These are phyloP conservation scores for Sesia bembeciformis DNA, from an alignment of 2,888 invertebrate species.

Conservation along the genomic window DNA sequence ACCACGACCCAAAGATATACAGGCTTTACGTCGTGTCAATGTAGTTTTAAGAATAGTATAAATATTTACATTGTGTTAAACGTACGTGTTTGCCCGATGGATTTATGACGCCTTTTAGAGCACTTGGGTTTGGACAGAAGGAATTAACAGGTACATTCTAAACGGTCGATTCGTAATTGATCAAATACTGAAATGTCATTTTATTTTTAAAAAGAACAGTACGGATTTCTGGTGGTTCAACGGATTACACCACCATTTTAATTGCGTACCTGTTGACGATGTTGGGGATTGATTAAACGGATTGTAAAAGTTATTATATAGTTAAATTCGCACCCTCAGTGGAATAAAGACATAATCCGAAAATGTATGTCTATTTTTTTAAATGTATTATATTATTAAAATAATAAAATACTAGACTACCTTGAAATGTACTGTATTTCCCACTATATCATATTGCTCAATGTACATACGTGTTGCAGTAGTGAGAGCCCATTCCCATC, in stretches of 20 bases:
- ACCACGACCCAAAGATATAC: conserved; percentile 11
- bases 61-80: conserved; percentile 46
- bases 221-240: conserved; percentile 1
- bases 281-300: conserved; percentile 14
- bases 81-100: conserved; percentile 29
- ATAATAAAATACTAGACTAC: no score
- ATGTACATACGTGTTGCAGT: no score
- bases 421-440: no score
- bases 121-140: conserved; percentile 31
- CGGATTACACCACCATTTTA: conserved; percentile 3
- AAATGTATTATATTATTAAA: no score
- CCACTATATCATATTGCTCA: no score
- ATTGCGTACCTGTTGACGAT: conserved; percentile 7
- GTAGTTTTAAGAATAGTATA: conserved; percentile 26
- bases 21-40: conserved; percentile 7
- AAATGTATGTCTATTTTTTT: no score
- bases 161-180: conserved; percentile 32
- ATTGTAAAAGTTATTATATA: conserved; percentile 11
- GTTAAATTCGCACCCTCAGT: conserved; percentile 12
- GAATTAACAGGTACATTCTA: conserved; percentile 43
- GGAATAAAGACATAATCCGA: no score
- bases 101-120: conserved; percentile 44
- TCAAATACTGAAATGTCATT: background rate
- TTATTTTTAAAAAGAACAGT: conserved; percentile 1
- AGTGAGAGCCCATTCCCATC: no score